Evolutionary conservation across 2,113 vertebrate species (phyloP).

Genomic region (Ageneiosus marmoratus): DNA sequence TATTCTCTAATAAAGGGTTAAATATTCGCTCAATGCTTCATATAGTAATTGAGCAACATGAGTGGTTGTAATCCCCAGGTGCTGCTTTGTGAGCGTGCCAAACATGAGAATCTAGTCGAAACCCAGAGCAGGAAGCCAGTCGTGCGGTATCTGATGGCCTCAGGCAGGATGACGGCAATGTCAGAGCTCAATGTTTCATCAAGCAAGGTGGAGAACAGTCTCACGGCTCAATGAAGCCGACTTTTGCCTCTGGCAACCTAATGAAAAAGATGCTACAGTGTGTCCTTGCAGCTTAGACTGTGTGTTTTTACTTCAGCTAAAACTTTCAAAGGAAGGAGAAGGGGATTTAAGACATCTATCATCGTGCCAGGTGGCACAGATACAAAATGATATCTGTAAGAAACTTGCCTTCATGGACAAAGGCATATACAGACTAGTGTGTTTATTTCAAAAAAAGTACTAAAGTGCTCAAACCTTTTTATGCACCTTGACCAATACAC

Average conservation of each 20-base stretch:
- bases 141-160: slow-evolving; percentile 62
- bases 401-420: background rate
- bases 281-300: background rate
- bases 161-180: slow-evolving; percentile 49
- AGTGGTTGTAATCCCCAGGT: slow-evolving; percentile 56
- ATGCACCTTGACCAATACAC: slow-evolving; percentile 53
- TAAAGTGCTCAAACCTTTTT: slow-evolving; percentile 45
- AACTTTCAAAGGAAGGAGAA: background rate
- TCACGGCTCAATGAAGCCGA: slow-evolving; percentile 39
- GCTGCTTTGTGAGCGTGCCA: slow-evolving; percentile 48
- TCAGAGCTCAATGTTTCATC: slow-evolving; percentile 54
- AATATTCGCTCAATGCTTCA: slow-evolving; percentile 48
- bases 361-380: slow-evolving; percentile 9
- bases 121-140: slow-evolving; percentile 60
- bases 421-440: background rate
- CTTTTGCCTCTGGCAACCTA: slow-evolving; percentile 5
- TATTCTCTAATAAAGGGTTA: slow-evolving; percentile 44
- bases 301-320: slow-evolving; percentile 4
- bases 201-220: slow-evolving; percentile 7
- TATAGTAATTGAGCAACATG: slow-evolving; percentile 52
- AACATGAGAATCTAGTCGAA: slow-evolving; percentile 65
- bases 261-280: slow-evolving; percentile 13
- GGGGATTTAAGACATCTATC: background rate
- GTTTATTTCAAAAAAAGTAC: slow-evolving; percentile 2
- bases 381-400: background rate